Evolutionary conservation across 64 coral and sea anemone species (phyloP), one percentile per base, ranked within the genome.

Genomic region (Pocillopora damicornis): DNA sequence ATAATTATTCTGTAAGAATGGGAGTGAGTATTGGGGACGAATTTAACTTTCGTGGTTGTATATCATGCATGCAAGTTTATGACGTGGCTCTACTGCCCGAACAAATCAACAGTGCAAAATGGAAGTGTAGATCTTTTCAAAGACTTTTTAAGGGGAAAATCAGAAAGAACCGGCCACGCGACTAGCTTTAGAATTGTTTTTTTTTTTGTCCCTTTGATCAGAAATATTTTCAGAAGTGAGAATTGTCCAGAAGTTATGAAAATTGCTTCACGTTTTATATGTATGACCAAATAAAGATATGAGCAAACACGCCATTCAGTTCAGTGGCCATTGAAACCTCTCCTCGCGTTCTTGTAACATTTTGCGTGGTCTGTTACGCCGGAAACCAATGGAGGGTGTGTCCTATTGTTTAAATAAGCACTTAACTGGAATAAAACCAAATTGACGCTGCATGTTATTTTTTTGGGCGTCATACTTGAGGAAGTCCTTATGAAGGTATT

Each of bases 31-130:
- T 91, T 16, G 82, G 75, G 78, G 90, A 87, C 10, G 45, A 34
- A 11, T 38, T 82, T 0, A 59, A 79, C 68, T 91, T 87, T 58
- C 61, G 64, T 35, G 90, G 90, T 56, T 61, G 83, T 37, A 79
- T 87, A 11, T 72, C 90, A 0, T 91, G 90, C 67, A 58, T 91
- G 63, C 90, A 71, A 23, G 59, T 81, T 81, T 81, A 81, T 65
- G 59, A 82, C 80, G 34, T 11, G 37, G 35, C 60, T 42, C 30
- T 82, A 22, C 9, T 35, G 1, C n/a, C 0, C 5, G 15, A 30
- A 18, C 60, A 82, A 18, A 82, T 82, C 3, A 67, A 15, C 17
- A 10, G 8, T 6, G 62, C 61, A 1, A 82, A 82, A 66, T 37
- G 35, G 61, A 82, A 4, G 36, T 82, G 80, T 62, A 63, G 4